Evolutionary conservation across 2,888 invertebrate genomes (phyloP), one percentile per base, ranked within the genome.

Genomic region (Rotaria socialis): DNA sequence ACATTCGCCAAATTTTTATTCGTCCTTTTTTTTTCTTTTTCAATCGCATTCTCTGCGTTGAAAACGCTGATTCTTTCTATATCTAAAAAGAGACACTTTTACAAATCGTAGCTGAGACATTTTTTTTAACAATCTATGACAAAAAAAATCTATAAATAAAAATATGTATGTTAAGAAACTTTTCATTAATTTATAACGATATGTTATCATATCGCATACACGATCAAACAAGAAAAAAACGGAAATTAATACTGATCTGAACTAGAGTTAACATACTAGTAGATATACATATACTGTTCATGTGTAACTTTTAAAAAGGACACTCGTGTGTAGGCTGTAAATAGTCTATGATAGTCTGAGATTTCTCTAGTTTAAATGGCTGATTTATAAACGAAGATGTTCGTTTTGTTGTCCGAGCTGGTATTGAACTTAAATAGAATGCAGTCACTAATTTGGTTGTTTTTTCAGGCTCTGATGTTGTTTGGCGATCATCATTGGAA

Each of bases 361-460:
- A 47, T 80, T 80, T 10, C 41, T 80, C 47, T 47, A 80, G 11
- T 80, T 47, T 43, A 24, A 47, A 11, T 47, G 43, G 80, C 10
- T 80, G n/a, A 80, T 43, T 24, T n/a, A 80, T 47, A 24, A 80
- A 47, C n/a, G 80, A 80, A 19, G 47, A 47, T 80, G 80, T 80
- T 80, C 80, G 80, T 80, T 80, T 80, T 43, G 80, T 47, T 80
- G 47, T 43, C 11, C n/a, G 47, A 47, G 8, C 24, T 24, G 80
- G 80, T n/a, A 47, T 80, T 47, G 80, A 80, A 80, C 80, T 80
- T 80, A 80, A 43, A 80, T 80, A 80, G n/a, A 80, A 80, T 47
- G 80, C 47, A 4, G 80, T 80, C 80, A 80, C 47, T n/a, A 43
- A n/a, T 80, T 80, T 8, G 2, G 27, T 2, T 14, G 11, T 67